Conservation (phyloP, 2,113 vertebrate species). For the Chaetodon trifascialis region DNA sequence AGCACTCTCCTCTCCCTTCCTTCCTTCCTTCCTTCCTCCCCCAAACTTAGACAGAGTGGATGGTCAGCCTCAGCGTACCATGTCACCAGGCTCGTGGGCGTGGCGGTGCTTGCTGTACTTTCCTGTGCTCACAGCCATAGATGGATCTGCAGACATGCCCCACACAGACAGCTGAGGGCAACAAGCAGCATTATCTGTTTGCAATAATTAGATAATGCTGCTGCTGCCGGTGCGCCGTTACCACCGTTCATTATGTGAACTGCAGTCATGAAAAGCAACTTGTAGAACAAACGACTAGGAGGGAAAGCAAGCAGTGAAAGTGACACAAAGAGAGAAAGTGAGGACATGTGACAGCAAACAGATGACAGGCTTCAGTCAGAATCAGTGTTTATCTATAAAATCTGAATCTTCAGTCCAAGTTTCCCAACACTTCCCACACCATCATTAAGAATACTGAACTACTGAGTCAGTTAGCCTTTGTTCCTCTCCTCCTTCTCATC, state of each 20-base stretch:
- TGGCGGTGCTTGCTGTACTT: slow-evolving; percentile 71
- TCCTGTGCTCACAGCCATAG: slow-evolving; percentile 69
- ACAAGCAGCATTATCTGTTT: background rate
- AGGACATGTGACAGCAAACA: background rate
- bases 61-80: slow-evolving; percentile 75
- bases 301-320: background rate
- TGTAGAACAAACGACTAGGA: background rate
- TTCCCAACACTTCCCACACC: background rate
- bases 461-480: background rate
- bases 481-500: background rate
- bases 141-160: slow-evolving; percentile 73
- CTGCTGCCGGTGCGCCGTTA: background rate
- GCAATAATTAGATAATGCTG: background rate
- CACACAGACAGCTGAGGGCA: slow-evolving; percentile 4
- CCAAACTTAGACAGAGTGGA: slow-evolving; percentile 6
- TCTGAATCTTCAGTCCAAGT: background rate
- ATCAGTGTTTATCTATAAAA: background rate
- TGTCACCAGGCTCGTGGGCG: slow-evolving; percentile 73
- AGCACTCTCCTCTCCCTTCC: background rate
- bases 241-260: background rate
- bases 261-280: background rate
- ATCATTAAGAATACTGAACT: slow-evolving; percentile 1
- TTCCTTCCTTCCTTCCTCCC: background rate
- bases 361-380: background rate
- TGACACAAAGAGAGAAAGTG: background rate